These are phyloP conservation scores for Chaitophorus viminalis DNA, from an alignment of 2,888 invertebrate species.

Conservation along the genomic window DNA sequence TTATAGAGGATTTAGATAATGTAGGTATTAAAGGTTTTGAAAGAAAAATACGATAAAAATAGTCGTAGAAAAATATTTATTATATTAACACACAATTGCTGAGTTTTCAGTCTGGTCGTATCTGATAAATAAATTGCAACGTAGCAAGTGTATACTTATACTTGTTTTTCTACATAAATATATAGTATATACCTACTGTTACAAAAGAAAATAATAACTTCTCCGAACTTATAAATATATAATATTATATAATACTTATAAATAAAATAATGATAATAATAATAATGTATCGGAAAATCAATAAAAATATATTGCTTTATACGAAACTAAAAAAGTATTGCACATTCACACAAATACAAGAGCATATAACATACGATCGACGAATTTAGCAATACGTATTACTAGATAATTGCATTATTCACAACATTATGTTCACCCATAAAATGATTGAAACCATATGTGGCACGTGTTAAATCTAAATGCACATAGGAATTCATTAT, in stretches of 20 bases:
- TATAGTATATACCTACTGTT: neutral
- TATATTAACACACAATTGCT: conserved; percentile 24
- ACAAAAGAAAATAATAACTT: conserved; percentile 36
- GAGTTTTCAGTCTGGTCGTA: conserved; percentile 42
- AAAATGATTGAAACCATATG: conserved; percentile 33
- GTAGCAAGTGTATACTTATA: conserved; percentile 11
- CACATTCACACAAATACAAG: neutral
- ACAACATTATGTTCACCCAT: neutral
- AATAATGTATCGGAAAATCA: conserved; percentile 32
- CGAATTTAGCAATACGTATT: neutral
- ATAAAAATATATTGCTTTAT: conserved; percentile 19
- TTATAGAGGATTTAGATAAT: neutral
- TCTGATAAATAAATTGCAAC: conserved; percentile 49
- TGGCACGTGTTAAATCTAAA: neutral
- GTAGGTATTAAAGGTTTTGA: conserved; percentile 24
- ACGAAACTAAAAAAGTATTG: conserved; percentile 4
- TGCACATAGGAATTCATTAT: neutral
- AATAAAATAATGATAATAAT: conserved; percentile 6
- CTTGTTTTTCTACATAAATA: neutral
- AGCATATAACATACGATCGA: neutral
- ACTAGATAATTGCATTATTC: conserved; percentile 1
- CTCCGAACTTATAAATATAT: conserved; percentile 1
- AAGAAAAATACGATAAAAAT: conserved; percentile 33
- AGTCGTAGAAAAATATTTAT: conserved; percentile 53
- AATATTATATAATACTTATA: neutral